phyloP scores from a whole-genome alignment of 2,797 vertebrate species.

The Tachyglossus aculeatus region DNA sequence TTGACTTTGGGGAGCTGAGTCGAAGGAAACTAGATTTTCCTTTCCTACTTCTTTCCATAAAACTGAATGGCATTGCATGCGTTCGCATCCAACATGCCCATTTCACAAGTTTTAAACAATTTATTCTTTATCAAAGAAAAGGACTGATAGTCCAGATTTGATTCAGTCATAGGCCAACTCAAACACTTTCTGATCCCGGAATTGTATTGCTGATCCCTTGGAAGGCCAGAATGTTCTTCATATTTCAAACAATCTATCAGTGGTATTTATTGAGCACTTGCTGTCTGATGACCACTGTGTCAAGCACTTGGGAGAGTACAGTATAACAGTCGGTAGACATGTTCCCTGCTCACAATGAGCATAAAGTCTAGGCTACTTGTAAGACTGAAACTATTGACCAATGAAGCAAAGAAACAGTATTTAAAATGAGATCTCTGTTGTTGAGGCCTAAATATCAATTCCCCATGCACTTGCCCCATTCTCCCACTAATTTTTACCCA shows the following conservation, averaged over 20 bases:
- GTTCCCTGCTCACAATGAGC: too few species aligned
- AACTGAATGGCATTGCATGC: constrained; percentile 41
- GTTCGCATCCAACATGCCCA: constrained; percentile 32
- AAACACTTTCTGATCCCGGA: background rate
- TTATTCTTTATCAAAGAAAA: too few species aligned
- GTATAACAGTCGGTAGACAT: too few species aligned
- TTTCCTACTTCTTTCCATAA: constrained; percentile 1
- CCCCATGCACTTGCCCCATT: background rate
- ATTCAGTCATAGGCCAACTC: background rate
- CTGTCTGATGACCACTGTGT: too few species aligned
- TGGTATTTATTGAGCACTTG: too few species aligned
- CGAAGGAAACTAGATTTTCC: constrained; percentile 22
- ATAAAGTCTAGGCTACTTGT: too few species aligned
- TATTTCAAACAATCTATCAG: too few species aligned
- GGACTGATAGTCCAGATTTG: background rate
- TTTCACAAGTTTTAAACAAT: too few species aligned
- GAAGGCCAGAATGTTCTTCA: background rate
- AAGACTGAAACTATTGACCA: too few species aligned
- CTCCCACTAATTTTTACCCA: background rate
- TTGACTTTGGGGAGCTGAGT: constrained; percentile 22
- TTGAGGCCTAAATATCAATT: background rate
- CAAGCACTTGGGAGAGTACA: too few species aligned
- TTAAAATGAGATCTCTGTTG: background rate
- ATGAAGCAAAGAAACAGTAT: too few species aligned
- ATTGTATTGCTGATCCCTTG: background rate